phyloP scores from a whole-genome alignment of 2,113 vertebrate genomes.

The Mionectes macconnelli region DNA sequence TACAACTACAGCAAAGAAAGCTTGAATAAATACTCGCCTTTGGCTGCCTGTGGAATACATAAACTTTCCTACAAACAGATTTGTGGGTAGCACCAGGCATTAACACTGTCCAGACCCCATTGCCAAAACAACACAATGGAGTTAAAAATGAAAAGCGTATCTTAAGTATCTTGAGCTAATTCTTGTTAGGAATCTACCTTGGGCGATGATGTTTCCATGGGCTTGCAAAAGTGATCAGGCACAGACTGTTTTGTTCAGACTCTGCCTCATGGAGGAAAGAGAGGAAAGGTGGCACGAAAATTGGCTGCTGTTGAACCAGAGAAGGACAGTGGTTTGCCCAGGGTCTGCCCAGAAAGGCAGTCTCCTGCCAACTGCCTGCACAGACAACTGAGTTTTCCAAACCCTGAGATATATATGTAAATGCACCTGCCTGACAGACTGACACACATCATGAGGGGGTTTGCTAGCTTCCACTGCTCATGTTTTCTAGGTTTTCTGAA shows the following conservation, averaged over 20 bases:
- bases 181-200: background rate
- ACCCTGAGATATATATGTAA: background rate
- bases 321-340: background rate
- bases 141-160: background rate
- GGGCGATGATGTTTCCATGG: background rate
- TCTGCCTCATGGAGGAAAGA: background rate
- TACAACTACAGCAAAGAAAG: background rate
- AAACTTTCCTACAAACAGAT: background rate
- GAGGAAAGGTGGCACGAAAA: rapidly evolving
- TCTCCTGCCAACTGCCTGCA: background rate
- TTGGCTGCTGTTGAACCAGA: background rate
- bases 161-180: background rate
- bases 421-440: background rate
- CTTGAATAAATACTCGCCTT: background rate
- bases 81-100: background rate
- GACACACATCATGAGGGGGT: background rate
- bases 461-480: background rate
- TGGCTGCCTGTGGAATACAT: background rate
- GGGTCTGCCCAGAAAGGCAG: background rate
- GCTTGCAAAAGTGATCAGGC: background rate
- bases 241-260: background rate
- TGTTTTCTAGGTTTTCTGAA: background rate
- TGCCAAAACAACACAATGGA: background rate
- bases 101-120: background rate
- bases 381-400: background rate